phyloP scores from a whole-genome alignment of 2,113 vertebrate species.

The Malaclemys terrapin region DNA sequence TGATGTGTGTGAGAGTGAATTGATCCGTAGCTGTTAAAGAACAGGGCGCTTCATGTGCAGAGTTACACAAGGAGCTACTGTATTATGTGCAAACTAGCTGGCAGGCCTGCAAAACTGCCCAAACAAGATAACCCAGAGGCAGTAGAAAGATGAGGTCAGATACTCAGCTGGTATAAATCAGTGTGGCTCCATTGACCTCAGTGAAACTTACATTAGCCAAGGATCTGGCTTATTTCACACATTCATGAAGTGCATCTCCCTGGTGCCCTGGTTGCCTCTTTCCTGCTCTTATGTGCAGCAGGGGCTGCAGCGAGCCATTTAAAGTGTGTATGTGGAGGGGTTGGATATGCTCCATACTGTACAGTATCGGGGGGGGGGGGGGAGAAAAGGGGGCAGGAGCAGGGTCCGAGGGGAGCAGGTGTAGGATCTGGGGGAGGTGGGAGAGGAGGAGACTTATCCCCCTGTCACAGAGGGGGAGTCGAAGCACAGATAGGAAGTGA shows the following conservation, averaged over 20 bases:
- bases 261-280: neutral
- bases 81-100: rapidly evolving
- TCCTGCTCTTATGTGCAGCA: rapidly evolving
- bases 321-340: no score
- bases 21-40: neutral
- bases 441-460: no score
- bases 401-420: no score
- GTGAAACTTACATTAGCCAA: neutral
- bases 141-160: neutral
- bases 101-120: rapidly evolving
- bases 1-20: neutral
- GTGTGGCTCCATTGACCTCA: rapidly evolving
- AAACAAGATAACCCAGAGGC: neutral
- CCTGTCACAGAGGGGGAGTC: no score
- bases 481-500: no score
- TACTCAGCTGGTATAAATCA: neutral
- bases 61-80: neutral
- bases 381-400: no score
- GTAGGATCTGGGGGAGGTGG: no score
- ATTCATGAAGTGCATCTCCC: rapidly evolving
- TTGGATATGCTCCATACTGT: neutral
- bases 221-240: neutral
- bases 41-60: neutral
- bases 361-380: neutral
- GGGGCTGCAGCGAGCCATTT: no score